Conservation (phyloP, 2,797 vertebrate species). For the Fringilla coelebs region DNA sequence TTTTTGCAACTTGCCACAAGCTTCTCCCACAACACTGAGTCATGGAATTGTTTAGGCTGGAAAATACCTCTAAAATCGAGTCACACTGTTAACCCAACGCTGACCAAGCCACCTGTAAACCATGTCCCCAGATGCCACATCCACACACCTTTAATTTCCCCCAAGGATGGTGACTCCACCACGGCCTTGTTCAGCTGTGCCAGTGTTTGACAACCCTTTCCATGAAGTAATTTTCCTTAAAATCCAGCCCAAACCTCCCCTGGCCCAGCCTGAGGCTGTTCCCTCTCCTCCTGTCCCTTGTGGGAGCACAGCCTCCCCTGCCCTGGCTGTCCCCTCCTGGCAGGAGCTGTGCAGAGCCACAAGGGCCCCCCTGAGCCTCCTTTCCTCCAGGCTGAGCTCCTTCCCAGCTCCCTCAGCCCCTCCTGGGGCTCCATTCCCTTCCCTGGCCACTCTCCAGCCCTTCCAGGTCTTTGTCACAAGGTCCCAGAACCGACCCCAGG, state of each 20-base stretch:
- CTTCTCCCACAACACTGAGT: background rate
- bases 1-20: background rate
- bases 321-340: background rate
- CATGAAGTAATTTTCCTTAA: background rate
- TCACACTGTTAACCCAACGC: background rate
- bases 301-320: background rate
- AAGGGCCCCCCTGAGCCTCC: background rate
- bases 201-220: background rate
- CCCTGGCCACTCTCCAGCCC: fast-evolving
- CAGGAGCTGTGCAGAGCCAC: background rate
- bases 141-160: fast-evolving
- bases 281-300: background rate
- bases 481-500: background rate
- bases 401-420: fast-evolving
- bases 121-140: background rate
- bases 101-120: background rate
- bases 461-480: fast-evolving
- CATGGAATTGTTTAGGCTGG: background rate
- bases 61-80: background rate
- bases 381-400: background rate
- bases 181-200: background rate
- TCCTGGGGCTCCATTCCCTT: background rate
- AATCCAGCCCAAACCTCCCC: fast-evolving
- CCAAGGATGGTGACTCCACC: background rate
- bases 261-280: fast-evolving